Evolutionary conservation across 2,888 invertebrate species (phyloP), one percentile per base, ranked within the genome.

Genomic region (Drosophila paramelanica): DNA sequence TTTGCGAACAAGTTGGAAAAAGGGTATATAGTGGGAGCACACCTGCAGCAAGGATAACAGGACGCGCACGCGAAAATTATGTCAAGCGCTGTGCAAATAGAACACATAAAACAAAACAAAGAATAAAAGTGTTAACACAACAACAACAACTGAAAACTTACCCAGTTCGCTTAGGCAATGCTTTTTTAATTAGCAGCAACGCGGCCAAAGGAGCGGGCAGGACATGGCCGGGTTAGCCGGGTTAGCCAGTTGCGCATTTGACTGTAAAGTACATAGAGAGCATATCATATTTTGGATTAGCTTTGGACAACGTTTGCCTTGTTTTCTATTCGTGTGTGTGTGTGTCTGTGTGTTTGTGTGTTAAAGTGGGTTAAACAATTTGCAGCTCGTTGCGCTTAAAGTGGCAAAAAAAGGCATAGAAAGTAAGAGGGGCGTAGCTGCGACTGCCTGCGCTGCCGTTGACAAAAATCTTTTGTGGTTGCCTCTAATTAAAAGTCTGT

Each of bases 401-500:
- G 66, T 66, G 66, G 38, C 27, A 36, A 20, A 46, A 38, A 61
- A 55, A 33, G 39, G 39, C 46, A 53, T 62, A 39, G 43, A 53
- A 53, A 61, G 42, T 51, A 45, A 51, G 53, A 31, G 57, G 43
- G 55, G 59, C 73, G 67, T 60, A 50, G 55, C 39, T 13, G 43
- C 41, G 59, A 33, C 33, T 33, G 33, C 33, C 27, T 31, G 8
- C 3, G 27, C 57, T 59, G 67, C 57, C 75, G 62, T 72, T 76
- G 79, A 81, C 77, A 81, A 73, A 70, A 87, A 76, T 84, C 89
- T 79, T 85, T 89, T 89, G 85, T 85, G 85, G 89, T 79, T 87
- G 82, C 72, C 73, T 79, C 89, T 85, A 85, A 85, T 85, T 85
- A 85, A 85, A 85, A 85, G 66, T 70, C 51, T 47, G 25, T n/a